Conservation (phyloP, 2,113 vertebrate genomes). For the Coregonus clupeaformis region DNA sequence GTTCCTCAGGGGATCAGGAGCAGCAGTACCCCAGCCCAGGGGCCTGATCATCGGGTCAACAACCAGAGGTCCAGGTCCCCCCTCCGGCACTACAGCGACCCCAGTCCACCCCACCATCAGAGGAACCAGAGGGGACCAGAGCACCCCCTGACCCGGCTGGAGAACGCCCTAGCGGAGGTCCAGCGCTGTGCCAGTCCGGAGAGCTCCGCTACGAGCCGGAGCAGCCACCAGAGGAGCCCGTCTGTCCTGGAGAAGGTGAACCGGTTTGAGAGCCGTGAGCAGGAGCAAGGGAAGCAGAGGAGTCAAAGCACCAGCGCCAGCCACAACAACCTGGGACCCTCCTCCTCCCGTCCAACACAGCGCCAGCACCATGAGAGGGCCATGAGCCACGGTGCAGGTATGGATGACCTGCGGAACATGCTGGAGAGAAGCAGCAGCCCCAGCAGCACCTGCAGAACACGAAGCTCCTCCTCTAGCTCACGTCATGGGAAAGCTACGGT, state of each 20-base stretch:
- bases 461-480: slow-evolving; percentile 46
- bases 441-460: slow-evolving; percentile 47
- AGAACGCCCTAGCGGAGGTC: slow-evolving; percentile 72
- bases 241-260: slow-evolving; percentile 91
- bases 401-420: slow-evolving; percentile 70
- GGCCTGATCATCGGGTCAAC: slow-evolving; percentile 44
- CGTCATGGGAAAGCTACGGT: slow-evolving; percentile 21
- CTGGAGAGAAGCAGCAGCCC: slow-evolving; percentile 54
- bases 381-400: slow-evolving; percentile 52
- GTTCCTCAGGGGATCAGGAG: slow-evolving; percentile 47
- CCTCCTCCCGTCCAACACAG: slow-evolving; percentile 51
- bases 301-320: slow-evolving; percentile 52
- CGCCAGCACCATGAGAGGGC: slow-evolving; percentile 44
- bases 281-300: slow-evolving; percentile 70
- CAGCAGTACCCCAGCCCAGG: slow-evolving; percentile 29
- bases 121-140: slow-evolving; percentile 28
- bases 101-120: slow-evolving; percentile 44
- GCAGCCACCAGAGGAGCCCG: slow-evolving; percentile 64
- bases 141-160: slow-evolving; percentile 66
- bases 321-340: slow-evolving; percentile 40
- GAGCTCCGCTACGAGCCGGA: slow-evolving; percentile 48
- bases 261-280: slow-evolving; percentile 84
- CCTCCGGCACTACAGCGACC: slow-evolving; percentile 53
- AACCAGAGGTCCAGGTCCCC: slow-evolving; percentile 19
- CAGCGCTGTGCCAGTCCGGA: slow-evolving; percentile 63